phyloP scores from a whole-genome alignment of 2,888 invertebrate species.

The Netelia virgata region DNA sequence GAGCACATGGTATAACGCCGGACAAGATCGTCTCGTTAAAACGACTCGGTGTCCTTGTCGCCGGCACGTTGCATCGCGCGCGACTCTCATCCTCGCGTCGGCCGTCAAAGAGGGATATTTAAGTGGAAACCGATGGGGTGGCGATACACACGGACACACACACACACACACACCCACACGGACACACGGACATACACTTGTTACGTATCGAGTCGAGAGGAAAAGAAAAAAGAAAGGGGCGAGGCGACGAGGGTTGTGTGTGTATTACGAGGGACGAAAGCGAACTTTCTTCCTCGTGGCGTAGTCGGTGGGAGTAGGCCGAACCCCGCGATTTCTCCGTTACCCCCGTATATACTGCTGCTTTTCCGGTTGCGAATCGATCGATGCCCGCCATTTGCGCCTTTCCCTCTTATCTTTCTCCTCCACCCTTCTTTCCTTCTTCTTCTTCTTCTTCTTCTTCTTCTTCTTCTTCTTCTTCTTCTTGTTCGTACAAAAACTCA shows the following conservation, averaged over 20 bases:
- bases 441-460: conserved; percentile 19
- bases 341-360: conserved; percentile 35
- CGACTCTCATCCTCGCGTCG: conserved; percentile 48
- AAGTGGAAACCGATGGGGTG: conserved; percentile 71
- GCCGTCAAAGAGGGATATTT: conserved; percentile 68
- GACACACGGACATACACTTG: neutral
- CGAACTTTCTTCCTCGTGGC: conserved; percentile 39
- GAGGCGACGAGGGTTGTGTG: neutral
- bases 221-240: conserved; percentile 10
- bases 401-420: conserved; percentile 56
- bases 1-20: neutral
- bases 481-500: conserved; percentile 4
- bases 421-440: conserved; percentile 10
- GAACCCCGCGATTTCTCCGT: conserved; percentile 53
- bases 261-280: conserved; percentile 10
- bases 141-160: conserved; percentile 16
- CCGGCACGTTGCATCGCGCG: conserved; percentile 35
- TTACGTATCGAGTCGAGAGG: neutral
- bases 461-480: conserved; percentile 15
- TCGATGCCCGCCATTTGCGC: conserved; percentile 71
- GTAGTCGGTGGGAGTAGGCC: conserved; percentile 59
- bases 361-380: conserved; percentile 68
- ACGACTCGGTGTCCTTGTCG: conserved; percentile 47
- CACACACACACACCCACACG: no score
- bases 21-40: conserved; percentile 8